Evolutionary conservation across 2,113 vertebrate species (phyloP), one percentile per base, ranked within the genome.

Genomic region (Callocephalon fimbriatum): DNA sequence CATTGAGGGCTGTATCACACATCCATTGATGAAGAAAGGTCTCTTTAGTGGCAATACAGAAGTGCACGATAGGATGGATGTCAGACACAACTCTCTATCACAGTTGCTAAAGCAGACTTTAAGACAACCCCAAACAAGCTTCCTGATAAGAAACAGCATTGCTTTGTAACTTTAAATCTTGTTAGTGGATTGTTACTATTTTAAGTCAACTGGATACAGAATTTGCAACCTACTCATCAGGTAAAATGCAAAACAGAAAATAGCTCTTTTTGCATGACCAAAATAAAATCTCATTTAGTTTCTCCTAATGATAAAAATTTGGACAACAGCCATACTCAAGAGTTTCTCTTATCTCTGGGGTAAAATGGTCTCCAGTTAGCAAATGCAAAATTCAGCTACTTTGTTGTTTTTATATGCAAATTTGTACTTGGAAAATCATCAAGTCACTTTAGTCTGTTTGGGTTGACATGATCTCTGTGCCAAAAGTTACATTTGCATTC

Each of bases 351-450:
- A 65, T 53, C 85, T 86, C 29, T 82, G 54, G 32, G 54, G 50
- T 85, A 88, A 82, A 77, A 66, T 74, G 70, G 78, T 88, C 37
- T 72, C 32, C 53, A 73, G 63, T 88, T 62, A 72, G 54, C 31
- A 74, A 95, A 95, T 90, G 38, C 22, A 76, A 48, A 93, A 95
- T 79, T 90, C 51, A 95, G 85, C 40, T 38, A 37, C 62, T 96
- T 91, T 71, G 71, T 95, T 93, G 83, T 90, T 97, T 95, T 95
- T 90, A 80, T 91, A 93, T 95, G 90, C 87, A 90, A 76, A 90
- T 97, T 88, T 97, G 90, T 92, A 86, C 88, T 74, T 97, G 96
- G 97, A 97, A 97, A 97, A 97, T 82, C 75, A 65, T 92, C 93
- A 96, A 68, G 66, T 97, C 94, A 96, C 87, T 97, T 88, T 94